These are phyloP conservation scores for Rotaria sp. DNA, from an alignment of 2,888 invertebrate species.

Conservation along the genomic window DNA sequence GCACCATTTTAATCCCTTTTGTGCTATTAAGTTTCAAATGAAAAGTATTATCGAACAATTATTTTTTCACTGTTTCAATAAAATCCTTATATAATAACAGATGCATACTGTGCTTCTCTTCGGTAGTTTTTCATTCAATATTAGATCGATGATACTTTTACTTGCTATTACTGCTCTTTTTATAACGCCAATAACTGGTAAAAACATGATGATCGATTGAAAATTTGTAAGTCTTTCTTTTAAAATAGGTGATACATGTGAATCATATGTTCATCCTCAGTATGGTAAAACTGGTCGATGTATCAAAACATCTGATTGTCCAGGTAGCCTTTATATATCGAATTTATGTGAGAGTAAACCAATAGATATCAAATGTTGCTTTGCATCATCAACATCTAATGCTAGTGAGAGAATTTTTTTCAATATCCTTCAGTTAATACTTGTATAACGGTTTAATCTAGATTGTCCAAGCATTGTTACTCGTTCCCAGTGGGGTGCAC, in stretches of 20 bases:
- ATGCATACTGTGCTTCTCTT: not conserved
- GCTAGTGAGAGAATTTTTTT: not conserved
- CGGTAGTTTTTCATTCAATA: not conserved
- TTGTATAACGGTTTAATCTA: not conserved
- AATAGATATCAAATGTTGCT: not conserved
- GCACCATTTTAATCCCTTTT: too few species aligned
- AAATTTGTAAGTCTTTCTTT: not conserved
- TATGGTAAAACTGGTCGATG: not conserved
- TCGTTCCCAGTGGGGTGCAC: conserved; percentile 42
- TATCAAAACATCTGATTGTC: not conserved
- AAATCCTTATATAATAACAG: not conserved
- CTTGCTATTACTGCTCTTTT: not conserved
- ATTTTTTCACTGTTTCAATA: too few species aligned
- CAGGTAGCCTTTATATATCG: not conserved
- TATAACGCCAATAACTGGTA: not conserved
- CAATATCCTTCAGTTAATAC: not conserved
- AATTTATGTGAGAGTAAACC: conserved; percentile 13
- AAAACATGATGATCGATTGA: not conserved
- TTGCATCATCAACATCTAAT: not conserved
- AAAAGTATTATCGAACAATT: too few species aligned
- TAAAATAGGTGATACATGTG: not conserved
- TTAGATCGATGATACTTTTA: not conserved
- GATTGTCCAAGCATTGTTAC: conserved; percentile 35
- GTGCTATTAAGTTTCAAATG: too few species aligned
- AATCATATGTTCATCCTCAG: not conserved